These are phyloP conservation scores for Neomicropteryx cornuta DNA, from an alignment of 1,140 invertebrate genomes.

Conservation along the genomic window DNA sequence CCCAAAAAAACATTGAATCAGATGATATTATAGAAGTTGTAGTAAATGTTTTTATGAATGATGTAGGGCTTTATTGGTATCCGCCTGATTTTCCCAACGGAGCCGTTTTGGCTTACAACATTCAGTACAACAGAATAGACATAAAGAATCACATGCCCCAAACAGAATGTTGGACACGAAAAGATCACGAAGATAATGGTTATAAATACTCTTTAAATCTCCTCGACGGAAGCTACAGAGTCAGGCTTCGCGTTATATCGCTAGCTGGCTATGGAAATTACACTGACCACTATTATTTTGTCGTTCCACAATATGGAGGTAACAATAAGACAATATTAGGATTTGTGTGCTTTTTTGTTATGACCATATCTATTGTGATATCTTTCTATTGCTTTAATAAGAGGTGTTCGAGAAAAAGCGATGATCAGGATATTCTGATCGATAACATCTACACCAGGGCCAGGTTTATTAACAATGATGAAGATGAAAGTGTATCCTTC, in stretches of 20 bases:
- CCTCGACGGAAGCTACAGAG: constrained; percentile 50
- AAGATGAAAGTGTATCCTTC: no score
- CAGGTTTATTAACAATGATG: no score
- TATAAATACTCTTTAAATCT: constrained; percentile 23
- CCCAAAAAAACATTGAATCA: constrained; percentile 11
- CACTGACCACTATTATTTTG: constrained; percentile 26
- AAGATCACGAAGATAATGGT: constrained; percentile 16
- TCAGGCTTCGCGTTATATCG: constrained; percentile 49
- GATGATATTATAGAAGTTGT: constrained; percentile 27
- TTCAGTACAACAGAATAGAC: constrained; percentile 41
- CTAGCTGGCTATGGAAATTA: constrained; percentile 46
- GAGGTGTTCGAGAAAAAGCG: no score
- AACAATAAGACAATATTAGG: no score
- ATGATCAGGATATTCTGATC: no score
- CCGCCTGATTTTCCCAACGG: constrained; percentile 50
- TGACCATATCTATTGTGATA: no score
- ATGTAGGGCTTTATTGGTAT: constrained; percentile 42
- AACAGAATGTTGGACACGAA: constrained; percentile 32
- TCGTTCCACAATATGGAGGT: no score
- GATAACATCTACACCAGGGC: no score
- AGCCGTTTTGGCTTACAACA: constrained; percentile 46
- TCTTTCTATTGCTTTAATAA: no score
- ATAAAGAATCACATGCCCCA: constrained; percentile 15
- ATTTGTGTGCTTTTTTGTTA: no score
- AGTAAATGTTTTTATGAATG: constrained; percentile 16